A percentile compares a stretch with the other conserved stretches of the same genome.
These are phyloP conservation scores for Hoplodrina ambigua DNA, from an alignment of 2,888 invertebrate genomes.

Conservation along the genomic window DNA sequence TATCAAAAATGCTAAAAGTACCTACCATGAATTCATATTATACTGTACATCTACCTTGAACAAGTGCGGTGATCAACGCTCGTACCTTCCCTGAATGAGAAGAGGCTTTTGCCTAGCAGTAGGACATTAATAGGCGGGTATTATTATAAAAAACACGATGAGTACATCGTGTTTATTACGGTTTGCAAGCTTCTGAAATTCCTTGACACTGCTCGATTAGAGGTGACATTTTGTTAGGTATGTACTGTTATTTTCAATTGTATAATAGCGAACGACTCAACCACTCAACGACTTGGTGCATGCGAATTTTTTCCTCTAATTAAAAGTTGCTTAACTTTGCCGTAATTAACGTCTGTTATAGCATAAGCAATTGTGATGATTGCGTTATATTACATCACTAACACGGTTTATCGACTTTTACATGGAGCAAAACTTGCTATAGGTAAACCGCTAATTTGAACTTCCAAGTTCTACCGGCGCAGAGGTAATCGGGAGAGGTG, in stretches of 20 bases:
- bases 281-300: constrained; percentile 23
- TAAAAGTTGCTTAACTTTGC: constrained; percentile 65
- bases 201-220: constrained; percentile 6
- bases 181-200: not conserved
- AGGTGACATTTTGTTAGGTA: not conserved
- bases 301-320: constrained; percentile 60
- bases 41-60: too few relatives aligned
- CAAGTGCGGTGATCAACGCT: too few relatives aligned
- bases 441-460: too few relatives aligned
- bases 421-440: constrained; percentile 35
- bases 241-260: constrained; percentile 17
- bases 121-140: too few relatives aligned
- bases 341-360: constrained; percentile 62
- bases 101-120: too few relatives aligned
- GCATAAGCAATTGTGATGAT: constrained; percentile 47
- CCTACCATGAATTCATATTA: too few relatives aligned
- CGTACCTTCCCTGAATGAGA: too few relatives aligned
- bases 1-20: too few relatives aligned
- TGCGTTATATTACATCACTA: constrained; percentile 57
- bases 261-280: constrained; percentile 17
- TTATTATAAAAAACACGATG: too few relatives aligned
- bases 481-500: too few relatives aligned
- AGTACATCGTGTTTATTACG: too few relatives aligned
- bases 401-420: constrained; percentile 58
- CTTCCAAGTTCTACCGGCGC: too few relatives aligned